phyloP scores from a whole-genome alignment of 2,888 invertebrate genomes.

The Drosophila barbarae region DNA sequence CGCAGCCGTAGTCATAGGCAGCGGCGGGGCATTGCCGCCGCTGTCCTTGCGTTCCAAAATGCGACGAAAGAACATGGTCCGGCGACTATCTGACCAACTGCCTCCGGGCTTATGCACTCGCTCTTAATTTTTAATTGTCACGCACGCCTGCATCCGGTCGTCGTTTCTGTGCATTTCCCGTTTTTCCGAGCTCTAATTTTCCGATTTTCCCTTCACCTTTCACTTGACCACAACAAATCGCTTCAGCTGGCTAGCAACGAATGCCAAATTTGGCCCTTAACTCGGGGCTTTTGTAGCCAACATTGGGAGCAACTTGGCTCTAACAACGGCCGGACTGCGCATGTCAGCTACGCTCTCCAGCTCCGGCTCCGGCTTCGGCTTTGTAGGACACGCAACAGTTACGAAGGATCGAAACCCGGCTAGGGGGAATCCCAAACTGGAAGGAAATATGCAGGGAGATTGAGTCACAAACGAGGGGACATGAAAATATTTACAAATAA shows the following conservation, averaged over 20 bases:
- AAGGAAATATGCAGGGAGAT: background rate
- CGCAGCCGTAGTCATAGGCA: conserved; percentile 7
- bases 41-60: conserved; percentile 75
- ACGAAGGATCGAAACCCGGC: conserved; percentile 15
- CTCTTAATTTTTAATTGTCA: conserved; percentile 59
- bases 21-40: conserved; percentile 30
- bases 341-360: conserved; percentile 31
- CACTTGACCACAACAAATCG: conserved; percentile 40
- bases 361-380: background rate
- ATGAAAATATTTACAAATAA: background rate
- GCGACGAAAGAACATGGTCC: conserved; percentile 76
- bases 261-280: conserved; percentile 50
- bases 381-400: conserved; percentile 6
- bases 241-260: conserved; percentile 62
- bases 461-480: background rate
- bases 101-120: conserved; percentile 34
- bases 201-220: conserved; percentile 6
- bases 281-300: conserved; percentile 53
- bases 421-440: background rate
- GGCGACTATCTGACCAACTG: conserved; percentile 55
- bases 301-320: background rate
- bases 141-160: conserved; percentile 65
- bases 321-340: conserved; percentile 41
- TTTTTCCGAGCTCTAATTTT: conserved; percentile 7
- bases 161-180: background rate